Evolutionary conservation across 2,888 invertebrate genomes (phyloP).

Genomic region (Embidobia sp.): DNA sequence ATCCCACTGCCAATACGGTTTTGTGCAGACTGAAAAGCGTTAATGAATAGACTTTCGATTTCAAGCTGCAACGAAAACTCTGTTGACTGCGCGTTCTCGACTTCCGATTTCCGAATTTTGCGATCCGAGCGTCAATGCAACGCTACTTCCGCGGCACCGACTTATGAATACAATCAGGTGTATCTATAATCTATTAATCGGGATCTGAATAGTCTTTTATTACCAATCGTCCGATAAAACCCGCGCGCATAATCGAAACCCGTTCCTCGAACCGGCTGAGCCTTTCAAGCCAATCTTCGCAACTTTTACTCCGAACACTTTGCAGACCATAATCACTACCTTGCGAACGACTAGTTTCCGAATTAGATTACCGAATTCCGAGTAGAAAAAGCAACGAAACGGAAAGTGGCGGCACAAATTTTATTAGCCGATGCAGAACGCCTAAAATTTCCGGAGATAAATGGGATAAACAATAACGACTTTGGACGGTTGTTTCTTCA

Average conservation of each 20-base stretch:
- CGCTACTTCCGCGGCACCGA: constrained; percentile 18
- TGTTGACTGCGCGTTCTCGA: no score
- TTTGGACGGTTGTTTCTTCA: no score
- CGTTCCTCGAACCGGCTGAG: constrained; percentile 25
- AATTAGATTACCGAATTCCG: constrained; percentile 51
- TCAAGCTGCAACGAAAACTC: constrained; percentile 27
- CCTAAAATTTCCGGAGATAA: no score
- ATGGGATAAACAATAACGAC: no score
- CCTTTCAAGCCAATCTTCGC: constrained; percentile 31
- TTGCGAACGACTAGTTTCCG: constrained; percentile 27
- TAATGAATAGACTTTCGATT: constrained; percentile 51
- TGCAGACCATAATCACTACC: constrained; percentile 45
- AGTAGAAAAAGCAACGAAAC: constrained; percentile 19
- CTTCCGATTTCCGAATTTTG: constrained; percentile 12
- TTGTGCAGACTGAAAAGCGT: constrained; percentile 8
- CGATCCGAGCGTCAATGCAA: constrained; percentile 21
- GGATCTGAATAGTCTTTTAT: constrained; percentile 46
- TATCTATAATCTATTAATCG: constrained; percentile 55
- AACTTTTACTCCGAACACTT: constrained; percentile 21
- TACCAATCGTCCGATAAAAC: constrained; percentile 47
- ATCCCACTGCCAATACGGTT: constrained; percentile 17
- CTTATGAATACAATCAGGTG: constrained; percentile 46
- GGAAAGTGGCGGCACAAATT: constrained; percentile 17
- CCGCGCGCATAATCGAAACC: constrained; percentile 36
- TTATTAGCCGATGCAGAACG: constrained; percentile 16